A percentile compares a stretch with the other conserved stretches of the same genome.
phyloP scores from a whole-genome alignment of 2,888 invertebrate genomes.

The Smittia aterrima region DNA sequence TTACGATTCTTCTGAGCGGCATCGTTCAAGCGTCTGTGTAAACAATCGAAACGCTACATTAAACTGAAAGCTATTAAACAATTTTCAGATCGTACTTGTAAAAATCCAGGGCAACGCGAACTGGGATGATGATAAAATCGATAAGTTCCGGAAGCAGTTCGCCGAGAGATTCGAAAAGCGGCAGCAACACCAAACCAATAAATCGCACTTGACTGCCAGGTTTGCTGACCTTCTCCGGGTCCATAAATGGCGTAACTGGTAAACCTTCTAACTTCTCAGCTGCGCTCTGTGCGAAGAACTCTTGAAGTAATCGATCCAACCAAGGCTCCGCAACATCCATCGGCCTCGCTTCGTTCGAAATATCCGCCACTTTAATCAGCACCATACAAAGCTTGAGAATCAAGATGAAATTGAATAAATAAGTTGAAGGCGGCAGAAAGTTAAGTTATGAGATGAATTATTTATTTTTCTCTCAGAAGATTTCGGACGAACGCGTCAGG shows the following conservation, averaged over 20 bases:
- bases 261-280: conserved; percentile 78
- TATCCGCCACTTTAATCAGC: conserved; percentile 79
- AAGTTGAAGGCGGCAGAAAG: too few species aligned
- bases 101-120: conserved; percentile 54
- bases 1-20: conserved; percentile 53
- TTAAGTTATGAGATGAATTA: too few species aligned
- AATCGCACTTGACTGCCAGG: conserved; percentile 81
- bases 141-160: conserved; percentile 71
- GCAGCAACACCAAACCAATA: conserved; percentile 76
- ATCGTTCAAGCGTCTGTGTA: conserved; percentile 52
- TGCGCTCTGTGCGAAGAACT: conserved; percentile 77
- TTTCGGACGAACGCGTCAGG: too few species aligned
- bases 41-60: neutral
- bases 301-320: conserved; percentile 68
- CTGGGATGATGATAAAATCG: conserved; percentile 56
- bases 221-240: conserved; percentile 79
- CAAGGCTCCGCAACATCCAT: conserved; percentile 82
- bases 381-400: conserved; percentile 68
- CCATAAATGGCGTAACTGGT: conserved; percentile 84
- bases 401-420: too few species aligned
- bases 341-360: conserved; percentile 78
- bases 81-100: conserved; percentile 48
- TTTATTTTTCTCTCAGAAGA: too few species aligned
- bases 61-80: neutral
- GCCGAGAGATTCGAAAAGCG: conserved; percentile 75